Evolutionary conservation across 2,888 invertebrate species (phyloP).

Genomic region (Pristionchus maxplancki): DNA sequence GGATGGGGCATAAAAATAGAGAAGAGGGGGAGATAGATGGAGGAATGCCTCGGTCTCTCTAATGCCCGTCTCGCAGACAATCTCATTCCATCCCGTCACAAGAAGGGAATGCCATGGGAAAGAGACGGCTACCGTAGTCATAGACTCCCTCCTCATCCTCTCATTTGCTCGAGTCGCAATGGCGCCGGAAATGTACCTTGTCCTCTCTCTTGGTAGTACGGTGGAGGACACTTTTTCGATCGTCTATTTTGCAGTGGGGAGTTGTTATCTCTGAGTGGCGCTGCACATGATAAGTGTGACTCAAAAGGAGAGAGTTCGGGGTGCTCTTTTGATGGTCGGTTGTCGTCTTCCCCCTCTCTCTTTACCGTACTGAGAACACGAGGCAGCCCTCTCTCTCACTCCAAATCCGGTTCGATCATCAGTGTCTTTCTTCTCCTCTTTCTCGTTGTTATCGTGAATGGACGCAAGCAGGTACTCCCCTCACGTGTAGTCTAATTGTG

Average conservation of each 20-base stretch:
- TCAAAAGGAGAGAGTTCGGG: not conserved
- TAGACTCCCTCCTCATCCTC: not conserved
- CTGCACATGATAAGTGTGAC: slow-evolving; percentile 22
- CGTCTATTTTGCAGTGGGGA: not conserved
- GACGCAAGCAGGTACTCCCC: slow-evolving; percentile 51
- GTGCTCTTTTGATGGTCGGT: slow-evolving; percentile 24
- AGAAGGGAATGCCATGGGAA: slow-evolving; percentile 27
- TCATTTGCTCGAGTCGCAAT: not conserved
- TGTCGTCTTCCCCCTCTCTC: not conserved
- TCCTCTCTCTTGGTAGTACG: not conserved
- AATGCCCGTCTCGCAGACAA: slow-evolving; percentile 14
- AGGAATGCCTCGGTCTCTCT: slow-evolving; percentile 3
- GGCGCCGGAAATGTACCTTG: slow-evolving; percentile 4
- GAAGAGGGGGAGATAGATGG: slow-evolving; percentile 17
- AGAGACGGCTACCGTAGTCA: slow-evolving; percentile 13
- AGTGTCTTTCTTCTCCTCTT: slow-evolving; percentile 46
- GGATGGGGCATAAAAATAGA: slow-evolving; percentile 36
- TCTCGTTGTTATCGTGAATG: slow-evolving; percentile 28
- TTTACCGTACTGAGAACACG: slow-evolving; percentile 47
- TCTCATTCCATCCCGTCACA: slow-evolving; percentile 15
- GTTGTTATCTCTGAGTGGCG: not conserved
- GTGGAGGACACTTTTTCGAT: slow-evolving; percentile 16
- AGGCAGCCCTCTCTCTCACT: not conserved
- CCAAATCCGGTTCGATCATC: slow-evolving; percentile 42
- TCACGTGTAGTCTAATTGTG: slow-evolving; percentile 36